These are phyloP conservation scores for Phortica variegata DNA, from an alignment of 1,140 invertebrate species.

Conservation along the genomic window DNA sequence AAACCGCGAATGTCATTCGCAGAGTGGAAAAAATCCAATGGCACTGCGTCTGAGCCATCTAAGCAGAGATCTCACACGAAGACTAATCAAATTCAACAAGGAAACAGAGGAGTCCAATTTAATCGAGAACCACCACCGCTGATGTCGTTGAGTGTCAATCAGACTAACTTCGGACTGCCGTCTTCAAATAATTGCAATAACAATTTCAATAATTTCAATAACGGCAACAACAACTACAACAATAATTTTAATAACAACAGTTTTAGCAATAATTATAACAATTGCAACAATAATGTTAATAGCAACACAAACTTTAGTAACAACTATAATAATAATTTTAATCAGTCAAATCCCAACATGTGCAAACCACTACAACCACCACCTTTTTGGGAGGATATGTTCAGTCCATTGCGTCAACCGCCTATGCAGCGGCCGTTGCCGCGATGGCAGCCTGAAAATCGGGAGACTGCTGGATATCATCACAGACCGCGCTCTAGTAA, in stretches of 20 bases:
- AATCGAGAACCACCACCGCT: conserved; percentile 34
- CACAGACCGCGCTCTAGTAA: background rate
- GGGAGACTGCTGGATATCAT: background rate
- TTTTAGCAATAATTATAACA: too few species aligned
- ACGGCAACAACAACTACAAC: too few species aligned
- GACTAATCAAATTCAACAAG: background rate
- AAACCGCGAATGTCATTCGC: conserved; percentile 17
- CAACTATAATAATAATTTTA: too few species aligned
- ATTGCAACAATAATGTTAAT: too few species aligned
- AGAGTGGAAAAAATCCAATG: conserved; percentile 1
- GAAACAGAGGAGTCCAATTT: conserved; percentile 18
- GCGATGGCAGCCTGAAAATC: too few species aligned
- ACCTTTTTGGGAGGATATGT: conserved; percentile 46
- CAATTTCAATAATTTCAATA: too few species aligned
- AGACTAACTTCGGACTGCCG: conserved; percentile 30
- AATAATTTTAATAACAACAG: too few species aligned
- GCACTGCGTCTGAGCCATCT: too few species aligned
- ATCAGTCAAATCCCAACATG: too few species aligned
- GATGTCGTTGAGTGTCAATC: conserved; percentile 26
- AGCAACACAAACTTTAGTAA: too few species aligned
- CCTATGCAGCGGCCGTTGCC: conserved; percentile 44
- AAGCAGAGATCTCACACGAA: too few species aligned
- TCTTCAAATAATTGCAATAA: too few species aligned
- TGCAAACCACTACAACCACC: conserved; percentile 31
- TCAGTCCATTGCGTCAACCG: conserved; percentile 29